Conservation (phyloP, 2,113 vertebrate genomes). For the Dasypus novemcinctus region DNA sequence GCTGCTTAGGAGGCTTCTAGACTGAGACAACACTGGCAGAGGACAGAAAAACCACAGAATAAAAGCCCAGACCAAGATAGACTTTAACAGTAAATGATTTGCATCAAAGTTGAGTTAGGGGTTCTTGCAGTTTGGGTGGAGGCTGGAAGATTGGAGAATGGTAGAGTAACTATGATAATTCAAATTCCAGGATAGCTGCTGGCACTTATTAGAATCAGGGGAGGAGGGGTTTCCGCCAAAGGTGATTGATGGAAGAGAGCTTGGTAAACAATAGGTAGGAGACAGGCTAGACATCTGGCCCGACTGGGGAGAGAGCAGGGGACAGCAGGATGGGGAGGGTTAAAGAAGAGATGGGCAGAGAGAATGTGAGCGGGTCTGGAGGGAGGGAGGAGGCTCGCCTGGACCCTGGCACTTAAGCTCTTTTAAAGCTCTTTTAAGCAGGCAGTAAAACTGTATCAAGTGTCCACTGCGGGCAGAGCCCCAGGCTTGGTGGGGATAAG, state of each 20-base stretch:
- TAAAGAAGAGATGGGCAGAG: not conserved
- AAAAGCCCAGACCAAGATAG: conserved; percentile 31
- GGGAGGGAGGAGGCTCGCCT: not conserved
- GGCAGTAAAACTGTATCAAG: not conserved
- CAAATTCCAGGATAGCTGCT: not conserved
- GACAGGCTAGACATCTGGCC: conserved; percentile 2
- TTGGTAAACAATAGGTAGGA: not conserved
- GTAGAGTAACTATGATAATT: not conserved
- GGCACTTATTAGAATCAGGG: not conserved
- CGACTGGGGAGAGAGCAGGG: not conserved
- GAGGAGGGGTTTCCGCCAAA: not conserved
- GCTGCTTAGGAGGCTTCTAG: conserved; percentile 59
- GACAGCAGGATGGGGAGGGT: not conserved
- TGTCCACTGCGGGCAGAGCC: not conserved
- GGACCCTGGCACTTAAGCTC: not conserved
- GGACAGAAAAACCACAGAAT: conserved; percentile 31
- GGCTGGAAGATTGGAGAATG: not conserved
- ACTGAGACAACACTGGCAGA: conserved; percentile 32
- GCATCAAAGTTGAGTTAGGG: conserved; percentile 18
- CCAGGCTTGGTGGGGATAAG: not conserved
- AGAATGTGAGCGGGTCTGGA: not conserved
- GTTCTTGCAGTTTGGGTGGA: not conserved
- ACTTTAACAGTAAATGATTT: conserved; percentile 55
- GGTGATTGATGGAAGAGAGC: not conserved
- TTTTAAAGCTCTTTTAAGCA: not conserved